phyloP scores from a whole-genome alignment of 2,888 invertebrate genomes.

The Kuschelorhynchus macadamiae region DNA sequence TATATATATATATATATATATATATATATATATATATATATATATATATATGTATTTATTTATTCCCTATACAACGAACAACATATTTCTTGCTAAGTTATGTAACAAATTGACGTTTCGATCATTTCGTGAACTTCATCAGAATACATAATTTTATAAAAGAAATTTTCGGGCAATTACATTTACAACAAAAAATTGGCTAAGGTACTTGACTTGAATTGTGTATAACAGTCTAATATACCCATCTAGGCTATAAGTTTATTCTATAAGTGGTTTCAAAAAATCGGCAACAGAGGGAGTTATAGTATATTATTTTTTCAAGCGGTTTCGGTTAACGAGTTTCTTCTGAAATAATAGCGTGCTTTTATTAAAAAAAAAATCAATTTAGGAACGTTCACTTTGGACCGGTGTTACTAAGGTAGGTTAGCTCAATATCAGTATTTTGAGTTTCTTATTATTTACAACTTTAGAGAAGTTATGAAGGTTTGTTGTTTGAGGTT shows the following conservation, averaged over 20 bases:
- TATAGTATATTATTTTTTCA: constrained; percentile 14
- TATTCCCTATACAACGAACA: too few species aligned
- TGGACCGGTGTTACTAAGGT: constrained; percentile 13
- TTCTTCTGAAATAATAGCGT: constrained; percentile 18
- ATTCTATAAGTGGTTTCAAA: constrained; percentile 15
- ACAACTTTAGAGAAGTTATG: constrained; percentile 14
- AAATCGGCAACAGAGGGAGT: constrained; percentile 18
- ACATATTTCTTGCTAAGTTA: too few species aligned
- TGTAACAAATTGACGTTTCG: too few species aligned
- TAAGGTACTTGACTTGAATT: too few species aligned
- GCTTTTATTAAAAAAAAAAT: not conserved
- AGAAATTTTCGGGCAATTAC: too few species aligned
- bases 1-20: too few species aligned
- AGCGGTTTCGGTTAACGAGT: constrained; percentile 20
- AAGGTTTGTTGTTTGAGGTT: constrained; percentile 26
- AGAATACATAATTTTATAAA: too few species aligned
- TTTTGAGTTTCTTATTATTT: constrained; percentile 21
- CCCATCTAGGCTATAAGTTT: constrained; percentile 10
- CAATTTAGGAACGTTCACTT: constrained; percentile 1
- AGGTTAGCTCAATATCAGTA: constrained; percentile 9
- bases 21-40: too few species aligned
- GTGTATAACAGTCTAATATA: constrained; percentile 7
- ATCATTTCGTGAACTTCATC: too few species aligned
- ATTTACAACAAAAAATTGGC: too few species aligned
- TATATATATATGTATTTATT: too few species aligned